Percentiles rank a stretch among this genome's conserved stretches.
phyloP scores from a whole-genome alignment of 2,888 invertebrate genomes.

The Caenorhabditis wallacei region DNA sequence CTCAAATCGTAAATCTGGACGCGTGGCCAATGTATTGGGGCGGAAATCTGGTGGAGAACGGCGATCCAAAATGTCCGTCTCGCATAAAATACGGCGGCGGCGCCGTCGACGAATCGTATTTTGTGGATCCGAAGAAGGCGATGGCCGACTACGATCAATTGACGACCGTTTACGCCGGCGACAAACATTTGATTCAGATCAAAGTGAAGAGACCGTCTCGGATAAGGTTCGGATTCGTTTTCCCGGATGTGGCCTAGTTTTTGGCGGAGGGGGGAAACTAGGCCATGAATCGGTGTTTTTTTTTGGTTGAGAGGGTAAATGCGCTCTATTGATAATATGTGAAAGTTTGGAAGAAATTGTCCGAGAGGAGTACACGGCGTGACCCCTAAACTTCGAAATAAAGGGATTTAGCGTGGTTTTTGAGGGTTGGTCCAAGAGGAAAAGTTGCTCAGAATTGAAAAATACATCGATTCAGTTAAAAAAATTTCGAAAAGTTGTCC shows the following conservation, averaged over 20 bases:
- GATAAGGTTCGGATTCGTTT: conserved; percentile 67
- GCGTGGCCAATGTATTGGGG: conserved; percentile 83
- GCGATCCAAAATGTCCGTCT: conserved; percentile 79
- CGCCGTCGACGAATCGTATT: conserved; percentile 81
- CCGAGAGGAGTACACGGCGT: no score
- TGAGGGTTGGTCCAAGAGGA: no score
- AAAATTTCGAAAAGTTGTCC: not conserved
- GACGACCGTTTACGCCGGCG: conserved; percentile 83
- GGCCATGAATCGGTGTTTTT: not conserved
- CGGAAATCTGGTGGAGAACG: conserved; percentile 78
- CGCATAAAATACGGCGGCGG: conserved; percentile 79
- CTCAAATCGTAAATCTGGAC: conserved; percentile 80
- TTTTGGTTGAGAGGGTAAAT: no score
- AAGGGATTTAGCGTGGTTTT: no score
- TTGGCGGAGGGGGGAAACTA: not conserved
- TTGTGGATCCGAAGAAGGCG: conserved; percentile 77
- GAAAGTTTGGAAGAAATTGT: no score
- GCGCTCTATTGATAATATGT: no score
- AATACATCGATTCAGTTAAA: not conserved
- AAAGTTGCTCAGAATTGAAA: no score
- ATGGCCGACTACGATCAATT: conserved; percentile 81
- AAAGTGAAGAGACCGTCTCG: conserved; percentile 76
- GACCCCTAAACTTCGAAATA: no score
- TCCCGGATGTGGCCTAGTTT: no score
- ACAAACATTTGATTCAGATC: conserved; percentile 82